Percentiles rank a stretch among this genome's conserved stretches.
These are phyloP conservation scores for Halocaridina rubra DNA, from an alignment of 2,888 invertebrate species.

Conservation along the genomic window DNA sequence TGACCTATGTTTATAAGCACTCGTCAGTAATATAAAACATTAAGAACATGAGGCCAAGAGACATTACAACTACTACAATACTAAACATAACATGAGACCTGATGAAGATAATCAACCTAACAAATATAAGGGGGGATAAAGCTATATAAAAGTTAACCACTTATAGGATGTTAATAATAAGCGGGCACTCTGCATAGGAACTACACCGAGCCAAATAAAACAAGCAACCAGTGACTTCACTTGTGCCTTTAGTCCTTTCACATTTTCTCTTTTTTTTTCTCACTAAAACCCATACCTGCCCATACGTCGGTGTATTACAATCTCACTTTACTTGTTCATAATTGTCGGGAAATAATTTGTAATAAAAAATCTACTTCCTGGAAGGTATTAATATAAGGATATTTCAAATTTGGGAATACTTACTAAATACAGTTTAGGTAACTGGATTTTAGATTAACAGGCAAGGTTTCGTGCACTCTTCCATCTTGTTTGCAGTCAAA, in stretches of 20 bases:
- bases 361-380: too few species aligned
- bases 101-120: slow-evolving; percentile 46
- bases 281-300: too few species aligned
- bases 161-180: slow-evolving; percentile 57
- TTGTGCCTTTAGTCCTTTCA: background rate
- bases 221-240: slow-evolving; percentile 21
- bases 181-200: slow-evolving; percentile 52
- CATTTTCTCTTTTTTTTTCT: too few species aligned
- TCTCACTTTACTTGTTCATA: too few species aligned
- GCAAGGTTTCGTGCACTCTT: too few species aligned
- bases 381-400: too few species aligned
- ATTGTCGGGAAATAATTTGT: too few species aligned
- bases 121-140: slow-evolving; percentile 34
- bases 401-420: too few species aligned
- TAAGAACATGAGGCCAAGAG: background rate
- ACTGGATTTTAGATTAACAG: too few species aligned
- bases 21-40: background rate
- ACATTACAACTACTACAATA: slow-evolving; percentile 2
- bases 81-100: slow-evolving; percentile 17
- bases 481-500: too few species aligned
- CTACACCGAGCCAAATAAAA: slow-evolving; percentile 44
- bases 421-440: too few species aligned
- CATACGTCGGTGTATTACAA: too few species aligned
- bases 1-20: background rate
- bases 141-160: slow-evolving; percentile 56